phyloP scores from a whole-genome alignment of 2,888 invertebrate species.

The Drosophila yooni region DNA sequence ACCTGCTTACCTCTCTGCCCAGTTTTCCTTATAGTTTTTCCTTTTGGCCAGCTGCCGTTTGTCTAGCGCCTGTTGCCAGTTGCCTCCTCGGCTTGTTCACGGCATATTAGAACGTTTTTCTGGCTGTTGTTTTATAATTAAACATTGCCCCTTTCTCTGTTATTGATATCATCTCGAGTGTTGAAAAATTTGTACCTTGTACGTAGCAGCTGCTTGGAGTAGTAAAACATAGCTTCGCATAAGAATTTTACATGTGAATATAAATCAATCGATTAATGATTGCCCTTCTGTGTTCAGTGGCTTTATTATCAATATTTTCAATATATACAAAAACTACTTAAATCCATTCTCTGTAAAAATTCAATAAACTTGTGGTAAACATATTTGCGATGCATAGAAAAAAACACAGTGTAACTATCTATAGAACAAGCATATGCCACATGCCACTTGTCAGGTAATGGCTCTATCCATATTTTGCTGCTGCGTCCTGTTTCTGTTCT shows the following conservation, averaged over 20 bases:
- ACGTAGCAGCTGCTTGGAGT: slow-evolving; percentile 41
- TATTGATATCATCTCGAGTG: slow-evolving; percentile 40
- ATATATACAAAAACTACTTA: neutral
- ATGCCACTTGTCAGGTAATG: slow-evolving; percentile 2
- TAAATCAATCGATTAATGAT: neutral
- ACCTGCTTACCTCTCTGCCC: slow-evolving; percentile 44
- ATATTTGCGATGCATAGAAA: neutral
- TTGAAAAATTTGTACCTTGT: slow-evolving; percentile 45
- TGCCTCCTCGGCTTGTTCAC: slow-evolving; percentile 22
- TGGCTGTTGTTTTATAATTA: slow-evolving; percentile 50
- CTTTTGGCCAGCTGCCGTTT: slow-evolving; percentile 59
- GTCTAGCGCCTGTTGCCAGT: slow-evolving; percentile 28
- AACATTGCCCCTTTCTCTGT: slow-evolving; percentile 29
- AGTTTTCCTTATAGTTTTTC: slow-evolving; percentile 47
- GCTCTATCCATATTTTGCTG: neutral
- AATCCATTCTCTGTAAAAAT: neutral
- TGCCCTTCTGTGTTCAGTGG: neutral
- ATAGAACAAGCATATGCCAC: slow-evolving; percentile 17
- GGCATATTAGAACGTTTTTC: slow-evolving; percentile 23
- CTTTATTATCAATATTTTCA: too few species aligned
- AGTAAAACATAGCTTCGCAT: neutral
- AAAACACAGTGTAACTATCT: neutral
- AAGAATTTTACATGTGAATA: neutral
- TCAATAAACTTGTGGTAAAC: neutral
- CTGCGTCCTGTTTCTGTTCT: slow-evolving; percentile 18